Percentiles rank a stretch among this genome's conserved stretches.
Evolutionary conservation across 37 sponge, comb jelly and placozoan genomes (phyloP).

Genomic region (Axinella damicornis): DNA sequence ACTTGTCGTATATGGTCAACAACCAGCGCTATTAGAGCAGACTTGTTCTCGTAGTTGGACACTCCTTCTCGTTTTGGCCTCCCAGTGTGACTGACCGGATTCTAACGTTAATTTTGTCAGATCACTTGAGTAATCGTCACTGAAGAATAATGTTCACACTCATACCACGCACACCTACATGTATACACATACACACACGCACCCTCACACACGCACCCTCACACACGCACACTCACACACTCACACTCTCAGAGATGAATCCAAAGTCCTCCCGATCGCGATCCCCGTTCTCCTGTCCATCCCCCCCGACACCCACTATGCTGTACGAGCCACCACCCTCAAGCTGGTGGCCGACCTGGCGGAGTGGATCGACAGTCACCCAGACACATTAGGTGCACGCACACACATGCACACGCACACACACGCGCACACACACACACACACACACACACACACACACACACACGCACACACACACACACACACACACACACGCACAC

Average conservation of each 20-base stretch:
- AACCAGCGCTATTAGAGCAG: too few species aligned
- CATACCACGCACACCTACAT: too few species aligned
- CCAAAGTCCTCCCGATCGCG: constrained; percentile 69
- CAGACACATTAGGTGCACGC: constrained; percentile 51
- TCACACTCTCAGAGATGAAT: constrained; percentile 61
- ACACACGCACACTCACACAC: not conserved
- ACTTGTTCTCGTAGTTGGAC: too few species aligned
- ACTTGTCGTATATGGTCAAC: too few species aligned
- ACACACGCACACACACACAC: not conserved
- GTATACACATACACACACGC: not conserved
- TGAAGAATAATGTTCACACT: too few species aligned
- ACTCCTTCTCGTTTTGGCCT: too few species aligned
- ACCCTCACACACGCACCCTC: not conserved
- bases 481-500: not conserved
- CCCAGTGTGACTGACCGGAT: too few species aligned
- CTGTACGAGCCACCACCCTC: constrained; percentile 62
- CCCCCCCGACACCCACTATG: constrained; percentile 58
- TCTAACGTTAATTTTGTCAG: too few species aligned
- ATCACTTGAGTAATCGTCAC: too few species aligned
- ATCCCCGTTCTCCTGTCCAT: constrained; percentile 69
- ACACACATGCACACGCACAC: too few species aligned
- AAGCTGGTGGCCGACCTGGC: constrained; percentile 57
- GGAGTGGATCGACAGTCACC: constrained; percentile 79
- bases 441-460: too few species aligned
- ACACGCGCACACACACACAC: too few species aligned